Conservation (phyloP, 2,113 vertebrate genomes). For the Rhinopithecus roxellana region DNA sequence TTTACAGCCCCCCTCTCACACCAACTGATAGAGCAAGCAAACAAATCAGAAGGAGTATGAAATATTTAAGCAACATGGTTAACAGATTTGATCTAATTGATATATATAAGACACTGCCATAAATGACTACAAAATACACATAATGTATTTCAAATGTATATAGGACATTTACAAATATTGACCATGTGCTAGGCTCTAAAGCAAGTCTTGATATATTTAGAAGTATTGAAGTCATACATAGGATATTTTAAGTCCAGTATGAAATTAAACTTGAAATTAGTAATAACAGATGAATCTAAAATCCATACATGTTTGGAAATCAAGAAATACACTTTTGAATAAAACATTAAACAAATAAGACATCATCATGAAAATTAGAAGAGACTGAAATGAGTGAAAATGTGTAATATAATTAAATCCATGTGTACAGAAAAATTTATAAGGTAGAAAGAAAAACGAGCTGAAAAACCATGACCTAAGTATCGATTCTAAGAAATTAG, state of each 20-base stretch:
- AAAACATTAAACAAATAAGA: neutral
- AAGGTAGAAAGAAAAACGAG: neutral
- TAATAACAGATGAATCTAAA: constrained; percentile 9
- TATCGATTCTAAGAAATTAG: neutral
- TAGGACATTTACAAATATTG: neutral
- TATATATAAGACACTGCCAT: neutral
- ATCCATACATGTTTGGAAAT: neutral
- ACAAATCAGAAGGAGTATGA: neutral
- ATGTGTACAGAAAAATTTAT: neutral
- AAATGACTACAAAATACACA: neutral
- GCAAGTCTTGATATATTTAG: constrained; percentile 18
- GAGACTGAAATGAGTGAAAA: constrained; percentile 28
- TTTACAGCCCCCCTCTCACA: neutral
- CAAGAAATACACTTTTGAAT: neutral
- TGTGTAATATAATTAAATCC: neutral
- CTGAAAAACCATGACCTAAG: neutral
- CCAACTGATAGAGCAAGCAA: neutral
- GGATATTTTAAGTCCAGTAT: neutral
- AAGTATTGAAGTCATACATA: constrained; percentile 5
- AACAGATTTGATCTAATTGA: neutral
- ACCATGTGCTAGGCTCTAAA: constrained; percentile 24
- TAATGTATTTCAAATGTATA: constrained; percentile 11
- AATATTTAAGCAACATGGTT: neutral
- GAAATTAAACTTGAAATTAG: constrained; percentile 13
- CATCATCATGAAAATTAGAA: constrained; percentile 2